Percentiles rank a stretch among this genome's conserved stretches.
Conservation (phyloP, 1,140 invertebrate species). For the Spodoptera litura region DNA sequence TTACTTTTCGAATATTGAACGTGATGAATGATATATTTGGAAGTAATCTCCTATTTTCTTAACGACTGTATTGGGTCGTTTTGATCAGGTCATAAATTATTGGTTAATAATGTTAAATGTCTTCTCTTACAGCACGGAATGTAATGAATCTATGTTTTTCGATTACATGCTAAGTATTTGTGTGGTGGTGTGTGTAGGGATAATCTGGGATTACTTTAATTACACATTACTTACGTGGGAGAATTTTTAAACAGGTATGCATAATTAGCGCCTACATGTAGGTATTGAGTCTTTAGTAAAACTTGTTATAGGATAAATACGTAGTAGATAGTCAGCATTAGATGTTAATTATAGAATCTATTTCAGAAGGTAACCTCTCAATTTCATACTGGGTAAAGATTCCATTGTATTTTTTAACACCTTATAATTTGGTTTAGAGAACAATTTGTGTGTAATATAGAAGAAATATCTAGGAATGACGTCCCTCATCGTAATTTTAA, state of each 20-base stretch:
- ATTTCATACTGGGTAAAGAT: too few species aligned
- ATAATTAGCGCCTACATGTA: constrained; percentile 20
- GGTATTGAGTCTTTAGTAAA: too few species aligned
- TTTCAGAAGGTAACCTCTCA: too few species aligned
- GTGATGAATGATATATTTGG: constrained; percentile 23
- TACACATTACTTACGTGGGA: constrained; percentile 10
- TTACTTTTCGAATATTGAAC: not conserved
- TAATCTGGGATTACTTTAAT: constrained; percentile 24
- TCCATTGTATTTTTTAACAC: too few species aligned
- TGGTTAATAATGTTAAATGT: constrained; percentile 12
- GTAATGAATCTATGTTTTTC: constrained; percentile 25
- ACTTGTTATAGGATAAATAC: too few species aligned
- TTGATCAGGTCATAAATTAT: constrained; percentile 5
- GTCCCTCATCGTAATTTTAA: too few species aligned
- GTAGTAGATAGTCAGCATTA: too few species aligned
- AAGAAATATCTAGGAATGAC: too few species aligned
- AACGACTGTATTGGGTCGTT: not conserved
- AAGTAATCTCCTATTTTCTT: not conserved
- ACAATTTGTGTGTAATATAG: too few species aligned
- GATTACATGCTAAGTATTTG: constrained; percentile 9
- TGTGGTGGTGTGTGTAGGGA: constrained; percentile 10
- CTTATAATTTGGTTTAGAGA: too few species aligned
- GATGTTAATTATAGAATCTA: too few species aligned
- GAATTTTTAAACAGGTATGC: constrained; percentile 16
- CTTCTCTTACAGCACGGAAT: not conserved